A percentile compares a stretch with the other conserved stretches of the same genome.
phyloP scores from a whole-genome alignment of 2,113 vertebrate genomes.

The Poeciliopsis occidentalis region DNA sequence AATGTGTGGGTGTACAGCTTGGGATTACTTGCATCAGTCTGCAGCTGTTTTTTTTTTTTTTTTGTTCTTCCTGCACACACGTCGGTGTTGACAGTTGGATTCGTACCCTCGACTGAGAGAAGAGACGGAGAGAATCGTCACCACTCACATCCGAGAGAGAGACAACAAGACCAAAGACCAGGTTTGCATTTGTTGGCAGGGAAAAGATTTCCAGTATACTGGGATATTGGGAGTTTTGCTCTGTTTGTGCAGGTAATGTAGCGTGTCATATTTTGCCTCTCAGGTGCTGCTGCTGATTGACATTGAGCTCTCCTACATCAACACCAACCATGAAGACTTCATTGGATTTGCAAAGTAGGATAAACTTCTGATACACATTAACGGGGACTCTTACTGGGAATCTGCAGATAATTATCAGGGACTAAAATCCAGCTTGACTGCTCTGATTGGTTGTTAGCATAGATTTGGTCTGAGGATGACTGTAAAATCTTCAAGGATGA shows the following conservation, averaged over 20 bases:
- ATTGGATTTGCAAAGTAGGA: constrained; percentile 98
- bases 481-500: too few relatives aligned
- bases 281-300: constrained; percentile 96
- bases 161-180: constrained; percentile 96
- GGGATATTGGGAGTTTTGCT: not conserved
- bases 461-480: too few relatives aligned
- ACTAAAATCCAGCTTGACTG: not conserved
- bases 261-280: constrained; percentile 7
- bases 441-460: not conserved
- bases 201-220: not conserved
- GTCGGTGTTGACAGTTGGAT: constrained; percentile 80
- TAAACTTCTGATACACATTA: not conserved
- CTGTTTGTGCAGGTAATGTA: not conserved
- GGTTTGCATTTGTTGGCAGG: constrained; percentile 72
- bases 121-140: constrained; percentile 95
- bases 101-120: constrained; percentile 92
- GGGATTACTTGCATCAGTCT: not conserved
- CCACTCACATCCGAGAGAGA: constrained; percentile 89
- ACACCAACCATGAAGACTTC: constrained; percentile 98
- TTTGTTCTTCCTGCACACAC: constrained; percentile 21
- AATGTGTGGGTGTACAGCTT: constrained; percentile 17
- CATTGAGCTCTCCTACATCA: constrained; percentile 98
- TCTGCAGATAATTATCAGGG: too few relatives aligned
- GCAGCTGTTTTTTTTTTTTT: constrained; percentile 21
- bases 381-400: too few relatives aligned